phyloP scores from a whole-genome alignment of 2,113 vertebrate genomes.

The Microcebus lehilahytsara region DNA sequence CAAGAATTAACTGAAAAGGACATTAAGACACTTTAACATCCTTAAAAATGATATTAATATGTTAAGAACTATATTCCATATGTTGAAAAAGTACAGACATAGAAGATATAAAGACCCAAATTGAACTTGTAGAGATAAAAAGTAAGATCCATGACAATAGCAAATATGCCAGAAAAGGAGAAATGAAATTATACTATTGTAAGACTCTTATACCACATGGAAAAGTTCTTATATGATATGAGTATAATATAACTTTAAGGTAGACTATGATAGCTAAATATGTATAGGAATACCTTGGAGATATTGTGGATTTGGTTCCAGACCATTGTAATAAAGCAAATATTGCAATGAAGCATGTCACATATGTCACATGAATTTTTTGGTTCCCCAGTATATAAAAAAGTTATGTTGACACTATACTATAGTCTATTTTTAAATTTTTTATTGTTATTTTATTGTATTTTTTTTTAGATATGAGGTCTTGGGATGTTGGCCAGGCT shows the following conservation, averaged over 20 bases:
- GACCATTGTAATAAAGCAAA: background rate
- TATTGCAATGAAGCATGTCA: background rate
- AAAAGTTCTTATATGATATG: background rate
- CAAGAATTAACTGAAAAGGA: background rate
- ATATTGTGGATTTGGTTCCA: background rate
- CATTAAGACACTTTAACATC: background rate
- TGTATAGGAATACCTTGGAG: background rate
- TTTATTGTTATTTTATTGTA: too few relatives aligned
- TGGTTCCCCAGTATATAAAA: background rate
- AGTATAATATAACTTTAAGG: background rate
- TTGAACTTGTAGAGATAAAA: background rate
- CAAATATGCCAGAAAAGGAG: background rate
- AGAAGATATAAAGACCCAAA: background rate
- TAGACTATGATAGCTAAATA: background rate
- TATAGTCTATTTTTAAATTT: too few relatives aligned
- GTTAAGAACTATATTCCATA: background rate
- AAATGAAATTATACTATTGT: background rate
- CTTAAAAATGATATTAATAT: too few relatives aligned
- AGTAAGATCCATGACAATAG: background rate
- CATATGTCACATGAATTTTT: background rate
- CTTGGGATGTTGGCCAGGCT: too few relatives aligned
- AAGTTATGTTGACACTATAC: background rate
- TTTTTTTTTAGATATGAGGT: too few relatives aligned
- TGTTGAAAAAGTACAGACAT: background rate
- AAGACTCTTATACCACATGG: background rate